Evolutionary conservation across 2,888 invertebrate genomes (phyloP), one percentile per base, ranked within the genome.

Genomic region (Hirtodrosophila cameraria): DNA sequence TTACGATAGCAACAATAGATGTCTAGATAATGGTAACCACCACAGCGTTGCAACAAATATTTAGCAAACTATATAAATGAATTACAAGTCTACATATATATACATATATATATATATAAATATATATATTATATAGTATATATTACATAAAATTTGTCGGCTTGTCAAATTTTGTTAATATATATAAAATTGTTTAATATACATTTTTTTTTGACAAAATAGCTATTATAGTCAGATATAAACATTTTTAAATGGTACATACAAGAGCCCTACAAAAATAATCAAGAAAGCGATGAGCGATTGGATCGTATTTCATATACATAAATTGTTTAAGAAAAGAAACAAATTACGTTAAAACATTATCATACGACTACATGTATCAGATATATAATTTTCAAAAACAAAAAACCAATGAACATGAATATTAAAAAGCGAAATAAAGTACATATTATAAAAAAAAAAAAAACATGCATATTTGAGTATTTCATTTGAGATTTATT

Each of bases 141-240:
- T 67, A 80, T 81, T 81, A 75, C 57, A 73, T 58, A 66, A n/a
- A 70, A 72, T 75, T 73, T 75, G 80, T 73, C 85, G 49, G 85
- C 80, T 80, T 84, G 82, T 84, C 84, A 70, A 75, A 67, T 78
- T 84, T 65, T 78, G 85, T 80, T 80, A 61, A 74, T 58, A 72
- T 75, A 76, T 64, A 57, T 48, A 46, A 81, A 71, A 81, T 81
- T 81, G 78, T 84, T 80, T 84, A 70, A 66, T 42, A 66, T 52
- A 60, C 75, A 79, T 84, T 80, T 81, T 80, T 84, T 59, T 67
- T n/a, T n/a, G n/a, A n/a, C n/a, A n/a, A n/a, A n/a, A n/a, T n/a
- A n/a, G n/a, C n/a, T n/a, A n/a, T n/a, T 65, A 65, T 77, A 81
- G 70, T 63, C 67, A 61, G 60, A 78, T 73, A 63, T 65, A 63